Evolutionary conservation across 2,797 vertebrate genomes (phyloP).

Genomic region (Hylomyscus alleni): DNA sequence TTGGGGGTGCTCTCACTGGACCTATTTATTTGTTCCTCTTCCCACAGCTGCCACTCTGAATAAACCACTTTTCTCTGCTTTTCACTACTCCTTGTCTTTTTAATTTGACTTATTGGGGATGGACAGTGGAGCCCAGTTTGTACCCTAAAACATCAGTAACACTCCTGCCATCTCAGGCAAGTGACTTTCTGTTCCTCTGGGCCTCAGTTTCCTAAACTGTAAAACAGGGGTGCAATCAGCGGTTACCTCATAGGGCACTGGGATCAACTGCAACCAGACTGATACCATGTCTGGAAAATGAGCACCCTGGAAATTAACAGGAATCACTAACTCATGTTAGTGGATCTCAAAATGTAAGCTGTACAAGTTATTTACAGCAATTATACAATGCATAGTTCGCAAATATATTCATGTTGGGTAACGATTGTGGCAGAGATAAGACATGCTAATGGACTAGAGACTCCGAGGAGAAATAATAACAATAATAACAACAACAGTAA

Average conservation of each 20-base stretch:
- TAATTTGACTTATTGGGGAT: not conserved
- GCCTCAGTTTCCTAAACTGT: conserved; percentile 51
- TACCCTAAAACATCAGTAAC: not conserved
- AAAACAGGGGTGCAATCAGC: not conserved
- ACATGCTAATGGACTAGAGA: not conserved
- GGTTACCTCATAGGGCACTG: not conserved
- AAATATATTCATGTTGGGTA: not conserved
- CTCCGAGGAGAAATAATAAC: not conserved
- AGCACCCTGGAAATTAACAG: not conserved
- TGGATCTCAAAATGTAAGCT: not conserved
- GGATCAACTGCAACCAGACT: conserved; percentile 37
- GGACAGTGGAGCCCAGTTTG: not conserved
- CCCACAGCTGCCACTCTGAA: not conserved
- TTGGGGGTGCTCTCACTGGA: not conserved
- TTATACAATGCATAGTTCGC: not conserved
- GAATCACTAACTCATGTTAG: not conserved
- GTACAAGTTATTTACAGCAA: not conserved
- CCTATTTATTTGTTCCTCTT: not conserved
- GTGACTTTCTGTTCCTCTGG: not conserved
- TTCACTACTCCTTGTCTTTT: not conserved
- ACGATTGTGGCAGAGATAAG: not conserved
- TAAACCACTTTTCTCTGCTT: not conserved
- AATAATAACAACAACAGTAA: not conserved
- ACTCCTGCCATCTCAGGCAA: not conserved
- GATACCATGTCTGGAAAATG: conserved; percentile 19